Evolutionary conservation across 2,113 vertebrate genomes (phyloP).

Genomic region (Octodon degus): DNA sequence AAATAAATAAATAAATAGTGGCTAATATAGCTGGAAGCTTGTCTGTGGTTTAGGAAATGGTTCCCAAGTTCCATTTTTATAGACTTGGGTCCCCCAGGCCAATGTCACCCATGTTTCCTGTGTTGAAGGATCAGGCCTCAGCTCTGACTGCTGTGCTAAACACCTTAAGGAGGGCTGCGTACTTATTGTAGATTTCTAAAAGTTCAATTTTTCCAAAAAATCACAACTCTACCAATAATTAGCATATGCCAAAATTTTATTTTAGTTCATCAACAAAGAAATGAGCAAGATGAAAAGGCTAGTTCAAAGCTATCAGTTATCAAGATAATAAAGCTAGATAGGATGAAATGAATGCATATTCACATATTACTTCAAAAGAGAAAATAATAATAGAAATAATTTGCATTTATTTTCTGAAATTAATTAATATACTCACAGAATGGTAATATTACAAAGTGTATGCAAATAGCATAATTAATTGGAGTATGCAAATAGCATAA

Average conservation of each 20-base stretch:
- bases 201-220: neutral
- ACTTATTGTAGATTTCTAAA: neutral
- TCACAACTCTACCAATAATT: neutral
- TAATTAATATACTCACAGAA: conserved; percentile 36
- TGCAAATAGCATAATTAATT: neutral
- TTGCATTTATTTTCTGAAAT: conserved; percentile 29
- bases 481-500: neutral
- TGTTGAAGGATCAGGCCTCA: neutral
- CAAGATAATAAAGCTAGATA: neutral
- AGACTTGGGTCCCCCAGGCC: neutral
- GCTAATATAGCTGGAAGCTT: neutral
- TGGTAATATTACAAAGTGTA: neutral
- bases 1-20: no score
- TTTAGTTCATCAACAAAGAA: neutral
- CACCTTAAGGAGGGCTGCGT: neutral
- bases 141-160: neutral
- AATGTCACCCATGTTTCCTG: neutral
- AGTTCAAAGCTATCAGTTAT: neutral
- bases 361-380: conserved; percentile 19
- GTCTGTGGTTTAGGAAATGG: neutral
- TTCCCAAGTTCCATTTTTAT: neutral
- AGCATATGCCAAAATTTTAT: neutral
- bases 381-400: conserved; percentile 55
- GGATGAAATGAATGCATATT: neutral
- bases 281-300: neutral